A percentile compares a stretch with the other conserved stretches of the same genome.
phyloP scores from a whole-genome alignment of 2,113 vertebrate genomes.

The Salvelinus sp. region DNA sequence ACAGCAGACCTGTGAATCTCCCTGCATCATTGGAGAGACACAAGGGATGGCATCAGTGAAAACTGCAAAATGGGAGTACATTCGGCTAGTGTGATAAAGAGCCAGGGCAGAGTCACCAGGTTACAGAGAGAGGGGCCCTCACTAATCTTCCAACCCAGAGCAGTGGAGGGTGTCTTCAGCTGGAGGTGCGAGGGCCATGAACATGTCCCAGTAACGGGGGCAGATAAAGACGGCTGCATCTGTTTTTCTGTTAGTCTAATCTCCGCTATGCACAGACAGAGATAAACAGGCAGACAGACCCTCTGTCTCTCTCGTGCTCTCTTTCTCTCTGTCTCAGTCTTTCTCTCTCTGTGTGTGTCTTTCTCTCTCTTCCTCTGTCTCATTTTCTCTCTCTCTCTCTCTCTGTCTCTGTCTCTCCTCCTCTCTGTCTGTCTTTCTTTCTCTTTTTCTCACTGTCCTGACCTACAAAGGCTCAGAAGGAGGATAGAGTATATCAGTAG shows the following conservation, averaged over 20 bases:
- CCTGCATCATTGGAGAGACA: slow-evolving; percentile 15
- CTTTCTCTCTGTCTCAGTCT: background rate
- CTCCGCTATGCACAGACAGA: slow-evolving; percentile 13
- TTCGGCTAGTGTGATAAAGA: slow-evolving; percentile 2
- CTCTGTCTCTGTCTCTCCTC: background rate
- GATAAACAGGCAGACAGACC: slow-evolving; percentile 2
- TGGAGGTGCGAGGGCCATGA: background rate
- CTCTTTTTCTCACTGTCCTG: background rate
- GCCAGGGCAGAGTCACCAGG: background rate
- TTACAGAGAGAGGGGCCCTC: slow-evolving; percentile 1
- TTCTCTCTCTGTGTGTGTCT: background rate
- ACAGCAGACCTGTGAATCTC: slow-evolving; percentile 19
- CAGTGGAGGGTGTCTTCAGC: background rate
- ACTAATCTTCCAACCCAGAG: slow-evolving; percentile 1
- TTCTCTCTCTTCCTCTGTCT: background rate
- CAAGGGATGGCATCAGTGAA: background rate
- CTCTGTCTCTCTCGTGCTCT: background rate
- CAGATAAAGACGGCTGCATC: background rate
- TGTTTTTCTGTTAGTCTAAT: slow-evolving; percentile 12
- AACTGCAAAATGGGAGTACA: slow-evolving; percentile 16
- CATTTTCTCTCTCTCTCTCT: background rate
- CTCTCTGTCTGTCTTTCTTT: background rate
- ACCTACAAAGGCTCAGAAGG: slow-evolving; percentile 7
- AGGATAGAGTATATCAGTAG: background rate
- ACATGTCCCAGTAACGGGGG: background rate